Base-by-base conservation (phyloP, 2,888 invertebrate genomes). In the Miltochrista miniata region DNA sequence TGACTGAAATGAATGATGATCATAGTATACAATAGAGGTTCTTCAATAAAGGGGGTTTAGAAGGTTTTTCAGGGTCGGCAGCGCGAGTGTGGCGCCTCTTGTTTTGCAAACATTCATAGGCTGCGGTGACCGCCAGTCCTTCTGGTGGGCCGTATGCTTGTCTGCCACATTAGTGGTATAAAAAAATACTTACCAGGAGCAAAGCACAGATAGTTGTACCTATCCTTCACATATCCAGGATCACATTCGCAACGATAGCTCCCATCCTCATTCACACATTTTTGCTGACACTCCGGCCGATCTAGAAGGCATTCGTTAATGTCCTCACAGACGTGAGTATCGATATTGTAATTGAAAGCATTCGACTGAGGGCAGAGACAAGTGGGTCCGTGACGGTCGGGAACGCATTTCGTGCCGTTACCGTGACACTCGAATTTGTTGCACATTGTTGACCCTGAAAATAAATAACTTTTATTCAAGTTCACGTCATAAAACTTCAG, bases 201-300 rank as follows among this genome's bases (percentile, higher is more conserved):
- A 57, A 76, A 81, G 49, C 87, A 88, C 15, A 84, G 61, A 34
- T 85, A 82, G 0, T 48, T 56, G 7, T 65, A 69, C 1, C 53
- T 18, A 40, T 86, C 83, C 1, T 46, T 56, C 0, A 35, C 53
- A 34, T 85, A 88, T 0, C 85, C 88, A 0, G 80, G 73, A n/a
- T 93, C 94, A 68, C 96, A 96, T 2, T 72, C 71, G 63, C 96
- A 96, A 2, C 61, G 72, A 67, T 93, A 95, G 0, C 93, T 92
- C 0, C 95, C 94, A 0, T 80, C 75, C 0, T 65, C 81, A 61
- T 96, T 95, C 0, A 82, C 66, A 69, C 96, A 97, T 10, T 74
- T 80, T 59, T 96, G 96, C 45, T 95, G 95, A 71, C 96, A 96
- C 7, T 91, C 81, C 0, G 95, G 95, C 55, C 90, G 91, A 0